These are phyloP conservation scores for Morpho achilles DNA, from an alignment of 2,888 invertebrate genomes.

Conservation along the genomic window DNA sequence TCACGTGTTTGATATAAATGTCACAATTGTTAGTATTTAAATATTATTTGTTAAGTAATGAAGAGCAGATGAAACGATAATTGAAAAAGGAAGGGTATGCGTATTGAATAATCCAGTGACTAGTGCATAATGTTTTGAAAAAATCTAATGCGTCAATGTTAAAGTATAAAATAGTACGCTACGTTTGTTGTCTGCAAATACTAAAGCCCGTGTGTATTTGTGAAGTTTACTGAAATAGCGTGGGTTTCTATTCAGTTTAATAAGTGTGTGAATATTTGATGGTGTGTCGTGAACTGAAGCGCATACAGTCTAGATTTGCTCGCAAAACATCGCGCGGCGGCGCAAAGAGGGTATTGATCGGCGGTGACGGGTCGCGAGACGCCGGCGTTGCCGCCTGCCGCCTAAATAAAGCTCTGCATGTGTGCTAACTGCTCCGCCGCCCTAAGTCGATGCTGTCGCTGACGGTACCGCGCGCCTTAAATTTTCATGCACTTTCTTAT, in stretches of 20 bases:
- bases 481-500: slow-evolving; percentile 36
- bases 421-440: slow-evolving; percentile 56
- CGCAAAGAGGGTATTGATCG: slow-evolving; percentile 77
- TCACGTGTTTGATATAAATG: slow-evolving; percentile 46
- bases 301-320: slow-evolving; percentile 68
- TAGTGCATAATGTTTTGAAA: neutral
- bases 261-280: slow-evolving; percentile 76
- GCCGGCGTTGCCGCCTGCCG: slow-evolving; percentile 71
- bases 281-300: slow-evolving; percentile 65
- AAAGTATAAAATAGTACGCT: too few relatives aligned
- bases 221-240: slow-evolving; percentile 25
- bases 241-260: slow-evolving; percentile 60
- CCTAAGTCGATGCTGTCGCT: slow-evolving; percentile 46
- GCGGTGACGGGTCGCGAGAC: slow-evolving; percentile 68
- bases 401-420: slow-evolving; percentile 78
- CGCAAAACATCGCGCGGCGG: slow-evolving; percentile 67
- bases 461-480: slow-evolving; percentile 36
- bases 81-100: neutral
- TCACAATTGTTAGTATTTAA: neutral
- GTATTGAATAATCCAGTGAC: neutral
- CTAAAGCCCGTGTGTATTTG: slow-evolving; percentile 16
- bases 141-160: too few relatives aligned
- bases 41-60: neutral
- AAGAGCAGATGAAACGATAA: neutral
- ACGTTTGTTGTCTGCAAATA: slow-evolving; percentile 5